Conservation (phyloP, 2,113 vertebrate genomes). For the Choloepus hoffmanni region DNA sequence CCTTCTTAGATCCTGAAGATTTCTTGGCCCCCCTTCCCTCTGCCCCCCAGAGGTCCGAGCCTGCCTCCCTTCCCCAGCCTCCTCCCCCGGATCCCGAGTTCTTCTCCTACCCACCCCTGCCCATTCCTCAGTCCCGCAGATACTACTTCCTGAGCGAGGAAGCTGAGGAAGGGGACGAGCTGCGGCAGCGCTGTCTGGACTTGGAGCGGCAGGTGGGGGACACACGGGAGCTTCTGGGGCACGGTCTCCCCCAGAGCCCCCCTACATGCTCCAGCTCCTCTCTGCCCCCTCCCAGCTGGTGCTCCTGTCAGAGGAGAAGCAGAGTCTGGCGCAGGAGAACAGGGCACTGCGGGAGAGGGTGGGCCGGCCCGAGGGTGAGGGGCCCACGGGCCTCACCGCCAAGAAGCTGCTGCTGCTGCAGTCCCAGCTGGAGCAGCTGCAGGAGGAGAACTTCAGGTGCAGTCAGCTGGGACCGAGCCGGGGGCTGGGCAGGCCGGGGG, state of each 20-base stretch:
- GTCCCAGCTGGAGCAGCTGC: slow-evolving; percentile 94
- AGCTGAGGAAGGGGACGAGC: slow-evolving; percentile 87
- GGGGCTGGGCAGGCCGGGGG: not conserved
- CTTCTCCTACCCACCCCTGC: not conserved
- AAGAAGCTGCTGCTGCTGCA: slow-evolving; percentile 94
- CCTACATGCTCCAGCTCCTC: not conserved
- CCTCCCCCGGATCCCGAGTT: not conserved
- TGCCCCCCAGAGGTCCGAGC: not conserved
- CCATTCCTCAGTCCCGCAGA: slow-evolving; percentile 90
- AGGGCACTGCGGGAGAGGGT: slow-evolving; percentile 87
- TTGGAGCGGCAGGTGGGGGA: slow-evolving; percentile 92
- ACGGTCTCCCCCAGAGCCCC: not conserved
- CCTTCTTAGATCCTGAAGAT: not conserved
- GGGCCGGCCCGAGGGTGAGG: slow-evolving; percentile 82
- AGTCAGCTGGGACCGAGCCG: accelerated
- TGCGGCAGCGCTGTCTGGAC: slow-evolving; percentile 89
- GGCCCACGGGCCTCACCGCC: slow-evolving; percentile 87
- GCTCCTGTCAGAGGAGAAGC: slow-evolving; percentile 90
- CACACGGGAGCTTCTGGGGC: not conserved
- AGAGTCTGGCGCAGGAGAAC: slow-evolving; percentile 87
- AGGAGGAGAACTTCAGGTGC: slow-evolving; percentile 96
- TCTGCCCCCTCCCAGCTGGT: slow-evolving; percentile 84
- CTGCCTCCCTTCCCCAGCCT: not conserved
- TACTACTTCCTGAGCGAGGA: slow-evolving; percentile 95
- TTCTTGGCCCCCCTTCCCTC: not conserved